A percentile compares a stretch with the other conserved stretches of the same genome.
phyloP scores from a whole-genome alignment of 2,888 invertebrate species.

The Drosophila putrida region DNA sequence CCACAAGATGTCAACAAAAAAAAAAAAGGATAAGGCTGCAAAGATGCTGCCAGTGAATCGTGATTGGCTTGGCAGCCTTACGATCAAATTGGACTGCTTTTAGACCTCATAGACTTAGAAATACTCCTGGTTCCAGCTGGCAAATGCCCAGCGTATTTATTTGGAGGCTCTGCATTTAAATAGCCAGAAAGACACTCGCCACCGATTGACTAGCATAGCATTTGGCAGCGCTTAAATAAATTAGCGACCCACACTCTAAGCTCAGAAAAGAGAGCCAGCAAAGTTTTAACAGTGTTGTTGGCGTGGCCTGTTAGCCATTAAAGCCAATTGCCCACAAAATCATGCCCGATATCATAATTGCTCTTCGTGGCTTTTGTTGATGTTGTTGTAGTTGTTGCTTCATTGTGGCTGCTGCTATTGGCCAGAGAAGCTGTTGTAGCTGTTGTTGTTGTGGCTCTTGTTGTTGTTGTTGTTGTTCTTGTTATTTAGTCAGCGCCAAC shows the following conservation, averaged over 20 bases:
- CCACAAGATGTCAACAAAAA: neutral
- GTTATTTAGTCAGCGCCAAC: conserved; percentile 71
- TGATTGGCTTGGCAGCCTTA: conserved; percentile 36
- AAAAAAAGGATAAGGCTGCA: neutral
- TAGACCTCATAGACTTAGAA: conserved; percentile 6
- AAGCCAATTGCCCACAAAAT: conserved; percentile 81
- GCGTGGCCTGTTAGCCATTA: conserved; percentile 63
- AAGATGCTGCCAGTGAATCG: conserved; percentile 29
- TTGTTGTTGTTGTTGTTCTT: conserved; percentile 25
- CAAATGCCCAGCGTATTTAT: conserved; percentile 65
- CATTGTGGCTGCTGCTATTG: conserved; percentile 37
- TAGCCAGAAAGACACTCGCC: conserved; percentile 54
- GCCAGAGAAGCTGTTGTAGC: conserved; percentile 7
- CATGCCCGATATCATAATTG: conserved; percentile 81
- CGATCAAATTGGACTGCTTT: conserved; percentile 11
- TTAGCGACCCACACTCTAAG: conserved; percentile 43
- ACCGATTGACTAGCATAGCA: conserved; percentile 64
- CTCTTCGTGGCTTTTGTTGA: conserved; percentile 73
- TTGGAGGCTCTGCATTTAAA: conserved; percentile 49
- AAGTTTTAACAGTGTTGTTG: conserved; percentile 27
- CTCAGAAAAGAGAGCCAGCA: neutral
- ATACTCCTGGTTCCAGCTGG: conserved; percentile 35
- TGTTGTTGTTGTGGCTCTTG: conserved; percentile 12
- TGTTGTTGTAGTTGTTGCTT: conserved; percentile 30
- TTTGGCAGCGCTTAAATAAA: conserved; percentile 80